These are phyloP conservation scores for Chelonus insularis DNA, from an alignment of 1,140 invertebrate genomes.

Conservation along the genomic window DNA sequence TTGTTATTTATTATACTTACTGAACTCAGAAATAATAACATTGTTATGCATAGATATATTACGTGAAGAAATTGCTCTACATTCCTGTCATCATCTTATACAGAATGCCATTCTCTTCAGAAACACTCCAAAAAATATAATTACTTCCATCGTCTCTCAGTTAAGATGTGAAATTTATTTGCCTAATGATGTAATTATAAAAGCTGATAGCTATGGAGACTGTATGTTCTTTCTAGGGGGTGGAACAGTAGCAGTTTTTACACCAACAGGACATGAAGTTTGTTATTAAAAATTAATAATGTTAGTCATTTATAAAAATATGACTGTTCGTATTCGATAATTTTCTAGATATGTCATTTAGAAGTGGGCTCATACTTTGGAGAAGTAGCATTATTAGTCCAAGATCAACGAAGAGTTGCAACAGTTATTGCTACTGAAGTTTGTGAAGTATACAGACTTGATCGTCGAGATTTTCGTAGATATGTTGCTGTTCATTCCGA, in stretches of 20 bases:
- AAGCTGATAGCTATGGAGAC: constrained; percentile 61
- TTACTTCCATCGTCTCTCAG: constrained; percentile 40
- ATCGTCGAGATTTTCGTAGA: constrained; percentile 59
- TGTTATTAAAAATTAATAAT: constrained; percentile 9
- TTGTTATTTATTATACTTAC: background rate
- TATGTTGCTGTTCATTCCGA: constrained; percentile 45
- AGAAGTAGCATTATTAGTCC: constrained; percentile 56
- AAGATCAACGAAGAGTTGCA: constrained; percentile 52
- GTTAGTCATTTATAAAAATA: background rate
- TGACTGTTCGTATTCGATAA: background rate
- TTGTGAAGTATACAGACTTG: constrained; percentile 53
- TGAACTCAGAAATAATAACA: no score
- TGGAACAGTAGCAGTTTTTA: constrained; percentile 65
- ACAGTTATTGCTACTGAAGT: constrained; percentile 50
- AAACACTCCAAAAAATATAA: constrained; percentile 39
- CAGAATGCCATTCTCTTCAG: constrained; percentile 50
- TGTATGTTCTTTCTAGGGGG: constrained; percentile 66
- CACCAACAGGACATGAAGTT: constrained; percentile 64
- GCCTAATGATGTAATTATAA: constrained; percentile 56
- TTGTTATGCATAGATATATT: no score
- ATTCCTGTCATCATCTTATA: constrained; percentile 48
- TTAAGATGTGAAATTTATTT: constrained; percentile 52
- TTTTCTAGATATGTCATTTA: constrained; percentile 59
- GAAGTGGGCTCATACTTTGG: constrained; percentile 63
- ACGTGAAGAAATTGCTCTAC: constrained; percentile 46